Evolutionary conservation across 2,797 vertebrate species (phyloP), one percentile per base, ranked within the genome.

Genomic region (Coccyzus lansbergi): DNA sequence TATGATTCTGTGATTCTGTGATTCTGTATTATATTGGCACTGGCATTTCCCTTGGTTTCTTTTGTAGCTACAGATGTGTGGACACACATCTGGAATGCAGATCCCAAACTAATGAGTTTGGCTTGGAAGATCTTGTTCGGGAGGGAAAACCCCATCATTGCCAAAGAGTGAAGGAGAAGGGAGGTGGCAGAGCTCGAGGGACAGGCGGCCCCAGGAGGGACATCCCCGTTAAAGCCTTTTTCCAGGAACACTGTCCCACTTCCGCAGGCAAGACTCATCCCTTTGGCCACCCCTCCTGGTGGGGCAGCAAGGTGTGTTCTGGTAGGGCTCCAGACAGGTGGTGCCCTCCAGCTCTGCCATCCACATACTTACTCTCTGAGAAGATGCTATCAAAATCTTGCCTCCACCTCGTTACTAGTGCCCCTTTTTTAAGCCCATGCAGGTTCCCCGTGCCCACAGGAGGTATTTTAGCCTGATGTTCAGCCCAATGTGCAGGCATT

Each of bases 361-460:
- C 29, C 3, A 0, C n/a, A 5, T 9, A 9, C 6, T 20, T 7
- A 1, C 2, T 48, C 38, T 53, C 21, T 2, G 3, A 31, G 56
- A 12, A 87, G 52, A 70, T 90, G 36, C 6, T 62, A 9, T 42
- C 52, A 33, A 72, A 29, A 15, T 62, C 62, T 40, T 60, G 36
- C 51, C 49, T 67, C 83, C 7, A 4, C 38, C 53, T 26, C 4
- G 10, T 38, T 49, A 33, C 60, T 21, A 9, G 28, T 70, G 44
- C 33, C 87, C 52, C 31, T 86, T 82, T 78, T 40, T 82, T 48
- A 18, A 58, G n/a, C 8, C n/a, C 5, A 1, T 2, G 2, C 15
- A 31, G 25, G 16, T 20, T 75, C 22, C 25, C 21, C 0, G 2
- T 1, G 3, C 36, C 29, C 48, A n/a, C 0, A 0, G 12, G 21